phyloP scores from a whole-genome alignment of 2,113 vertebrate genomes.

The Carassius carassius region DNA sequence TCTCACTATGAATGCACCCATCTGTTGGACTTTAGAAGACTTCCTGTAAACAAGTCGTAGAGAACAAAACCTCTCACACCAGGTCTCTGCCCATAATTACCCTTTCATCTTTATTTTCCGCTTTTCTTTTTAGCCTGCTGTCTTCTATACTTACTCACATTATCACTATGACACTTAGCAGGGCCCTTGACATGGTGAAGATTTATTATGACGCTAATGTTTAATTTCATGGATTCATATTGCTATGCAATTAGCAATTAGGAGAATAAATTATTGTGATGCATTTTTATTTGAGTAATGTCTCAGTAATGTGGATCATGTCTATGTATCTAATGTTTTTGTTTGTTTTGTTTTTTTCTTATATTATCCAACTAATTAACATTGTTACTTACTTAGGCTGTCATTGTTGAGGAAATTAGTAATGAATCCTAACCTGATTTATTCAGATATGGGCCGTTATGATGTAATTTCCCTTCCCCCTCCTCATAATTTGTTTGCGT shows the following conservation, averaged over 20 bases:
- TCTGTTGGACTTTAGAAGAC: slow-evolving; percentile 72
- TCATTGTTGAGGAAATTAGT: slow-evolving; percentile 30
- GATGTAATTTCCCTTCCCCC: slow-evolving; percentile 52
- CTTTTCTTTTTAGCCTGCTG: slow-evolving; percentile 34
- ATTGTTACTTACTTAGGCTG: slow-evolving; percentile 14
- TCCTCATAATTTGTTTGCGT: slow-evolving; percentile 42
- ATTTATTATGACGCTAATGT: not conserved
- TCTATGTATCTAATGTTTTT: not conserved
- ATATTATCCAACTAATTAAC: not conserved
- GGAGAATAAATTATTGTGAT: not conserved
- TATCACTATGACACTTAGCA: slow-evolving; percentile 20
- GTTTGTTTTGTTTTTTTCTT: not conserved
- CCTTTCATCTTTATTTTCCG: slow-evolving; percentile 71
- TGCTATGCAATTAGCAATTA: not conserved
- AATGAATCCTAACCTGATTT: slow-evolving; percentile 37
- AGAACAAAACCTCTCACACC: slow-evolving; percentile 74
- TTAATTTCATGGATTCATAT: not conserved
- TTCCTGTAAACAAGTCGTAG: slow-evolving; percentile 77
- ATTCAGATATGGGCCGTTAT: slow-evolving; percentile 31
- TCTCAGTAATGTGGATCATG: no score
- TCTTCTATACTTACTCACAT: slow-evolving; percentile 9
- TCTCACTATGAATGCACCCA: slow-evolving; percentile 73
- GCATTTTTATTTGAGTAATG: not conserved
- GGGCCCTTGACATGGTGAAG: not conserved
- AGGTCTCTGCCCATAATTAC: slow-evolving; percentile 53